Percentiles rank a stretch among this genome's conserved stretches.
phyloP scores from a whole-genome alignment of 1,140 invertebrate genomes.

The Diachasmimorpha longicaudata region DNA sequence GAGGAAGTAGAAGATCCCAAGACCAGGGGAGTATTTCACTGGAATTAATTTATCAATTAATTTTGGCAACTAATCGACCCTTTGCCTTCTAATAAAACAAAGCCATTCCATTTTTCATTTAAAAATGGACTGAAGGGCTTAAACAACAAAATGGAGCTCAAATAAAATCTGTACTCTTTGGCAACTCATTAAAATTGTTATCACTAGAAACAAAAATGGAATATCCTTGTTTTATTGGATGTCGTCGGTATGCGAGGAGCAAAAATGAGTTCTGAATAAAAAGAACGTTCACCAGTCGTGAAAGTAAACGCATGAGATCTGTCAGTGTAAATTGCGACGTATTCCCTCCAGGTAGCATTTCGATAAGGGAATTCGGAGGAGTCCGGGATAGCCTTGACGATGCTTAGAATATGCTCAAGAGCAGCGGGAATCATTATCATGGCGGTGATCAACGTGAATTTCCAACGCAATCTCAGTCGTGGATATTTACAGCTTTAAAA shows the following conservation, averaged over 20 bases:
- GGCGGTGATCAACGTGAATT: constrained; percentile 41
- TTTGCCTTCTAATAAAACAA: too few relatives aligned
- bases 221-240: too few relatives aligned
- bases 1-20: constrained; percentile 55
- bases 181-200: too few relatives aligned
- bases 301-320: constrained; percentile 52
- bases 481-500: constrained; percentile 37
- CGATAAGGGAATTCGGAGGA: constrained; percentile 9
- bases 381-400: constrained; percentile 33
- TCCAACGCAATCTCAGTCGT: constrained; percentile 46
- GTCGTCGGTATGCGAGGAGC: too few relatives aligned
- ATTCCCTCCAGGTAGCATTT: constrained; percentile 44
- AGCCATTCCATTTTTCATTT: too few relatives aligned
- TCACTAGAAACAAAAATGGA: too few relatives aligned
- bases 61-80: too few relatives aligned
- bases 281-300: constrained; percentile 35
- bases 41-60: constrained; percentile 28
- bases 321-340: constrained; percentile 41
- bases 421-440: constrained; percentile 44
- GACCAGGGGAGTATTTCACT: constrained; percentile 53
- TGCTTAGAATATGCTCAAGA: constrained; percentile 51
- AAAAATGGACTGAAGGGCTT: too few relatives aligned
- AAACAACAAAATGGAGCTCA: too few relatives aligned
- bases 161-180: too few relatives aligned
- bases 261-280: too few relatives aligned